Evolutionary conservation across 2,797 vertebrate genomes (phyloP), one percentile per base, ranked within the genome.

Genomic region (Pygocentrus nattereri): DNA sequence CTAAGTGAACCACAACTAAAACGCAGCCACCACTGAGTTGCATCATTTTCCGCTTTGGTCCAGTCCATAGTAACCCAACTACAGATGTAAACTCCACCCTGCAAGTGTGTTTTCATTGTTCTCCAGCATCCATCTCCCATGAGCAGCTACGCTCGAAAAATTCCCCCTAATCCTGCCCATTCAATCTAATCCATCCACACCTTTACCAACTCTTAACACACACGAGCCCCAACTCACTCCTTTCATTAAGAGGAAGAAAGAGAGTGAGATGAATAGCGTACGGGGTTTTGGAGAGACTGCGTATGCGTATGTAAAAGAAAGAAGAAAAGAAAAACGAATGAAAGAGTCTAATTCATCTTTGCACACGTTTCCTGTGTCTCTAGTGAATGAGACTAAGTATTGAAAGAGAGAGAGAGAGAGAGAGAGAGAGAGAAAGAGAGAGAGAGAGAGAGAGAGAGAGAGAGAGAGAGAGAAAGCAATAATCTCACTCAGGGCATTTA

Each of bases 181-280:
- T 52, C 74, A 38, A 47, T 47, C 47, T 38, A 19, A 65, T 34
- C 74, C 74, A 38, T 67, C 19, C 62, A 50, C 74, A 76, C 59
- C 59, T 65, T 65, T 50, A 59, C 44, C 59, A 41, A 67, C 41
- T 41, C 41, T 10, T 1, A 74, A 85, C 84, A 84, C 70, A 75
- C 74, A 85, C 79, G 1, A 41, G 8, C 41, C 21, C 52, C 19
- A n/a, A 82, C 62, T 70, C 41, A 85, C 34, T 56, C 68, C 65
- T 74, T 88, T 84, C 74, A 85, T 31, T 7, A 56, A n/a, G 52
- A 56, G 52, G 52, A 56, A 56, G 21, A 56, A 56, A 56, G 19
- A 49, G 18, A 15, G 34, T 0, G 54, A 64, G 25, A 25, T 47
- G 74, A 76, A 62, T 11, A 49, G 41, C 50, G 25, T 31, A n/a